A percentile compares a stretch with the other conserved stretches of the same genome.
Conservation (phyloP, 2,113 vertebrate genomes). For the Percina caprodes region DNA sequence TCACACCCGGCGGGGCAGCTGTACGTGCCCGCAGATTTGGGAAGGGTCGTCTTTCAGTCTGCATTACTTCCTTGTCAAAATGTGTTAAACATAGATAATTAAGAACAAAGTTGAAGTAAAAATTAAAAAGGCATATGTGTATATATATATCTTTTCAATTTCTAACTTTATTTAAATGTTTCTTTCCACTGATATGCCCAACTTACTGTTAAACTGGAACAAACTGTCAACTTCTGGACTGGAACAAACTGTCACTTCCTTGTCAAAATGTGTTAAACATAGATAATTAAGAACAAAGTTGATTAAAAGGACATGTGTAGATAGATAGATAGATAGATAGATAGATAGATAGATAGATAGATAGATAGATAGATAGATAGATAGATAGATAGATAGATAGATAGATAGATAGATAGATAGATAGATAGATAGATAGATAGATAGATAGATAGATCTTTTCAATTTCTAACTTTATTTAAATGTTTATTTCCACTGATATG, state of each 20-base stretch:
- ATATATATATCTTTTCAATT: too few relatives aligned
- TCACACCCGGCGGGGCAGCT: neutral
- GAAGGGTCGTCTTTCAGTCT: neutral
- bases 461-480: neutral
- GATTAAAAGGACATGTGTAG: neutral
- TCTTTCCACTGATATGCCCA: neutral
- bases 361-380: too few relatives aligned
- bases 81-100: neutral
- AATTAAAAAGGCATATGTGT: neutral
- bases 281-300: too few relatives aligned
- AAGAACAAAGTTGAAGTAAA: too few relatives aligned
- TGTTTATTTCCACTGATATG: neutral
- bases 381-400: too few relatives aligned
- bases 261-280: neutral
- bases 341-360: too few relatives aligned
- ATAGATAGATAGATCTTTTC: too few relatives aligned
- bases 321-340: too few relatives aligned
- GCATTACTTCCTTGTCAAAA: neutral
- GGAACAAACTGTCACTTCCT: too few relatives aligned
- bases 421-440: too few relatives aligned
- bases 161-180: neutral
- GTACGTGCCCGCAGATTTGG: conserved; percentile 35
- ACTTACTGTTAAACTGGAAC: neutral
- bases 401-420: too few relatives aligned
- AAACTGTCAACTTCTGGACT: too few relatives aligned